phyloP scores from a whole-genome alignment of 2,888 invertebrate genomes.

The Lasioglossum lativentre region DNA sequence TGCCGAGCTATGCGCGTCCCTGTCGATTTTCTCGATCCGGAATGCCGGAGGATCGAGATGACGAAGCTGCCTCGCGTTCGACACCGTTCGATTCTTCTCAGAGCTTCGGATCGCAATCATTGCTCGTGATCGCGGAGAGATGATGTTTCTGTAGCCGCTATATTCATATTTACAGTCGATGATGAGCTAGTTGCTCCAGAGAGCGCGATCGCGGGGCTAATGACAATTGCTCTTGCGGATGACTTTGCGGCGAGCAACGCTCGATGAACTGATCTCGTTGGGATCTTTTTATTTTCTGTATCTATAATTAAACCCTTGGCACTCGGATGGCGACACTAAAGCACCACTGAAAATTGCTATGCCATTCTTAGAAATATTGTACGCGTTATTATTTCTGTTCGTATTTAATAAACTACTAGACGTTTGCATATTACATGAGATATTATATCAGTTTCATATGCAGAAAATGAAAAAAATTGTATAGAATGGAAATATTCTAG shows the following conservation, averaged over 20 bases:
- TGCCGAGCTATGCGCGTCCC: conserved; percentile 37
- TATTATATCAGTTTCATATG: too few relatives aligned
- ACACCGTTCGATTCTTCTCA: background rate
- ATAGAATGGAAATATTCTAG: too few relatives aligned
- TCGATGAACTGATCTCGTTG: background rate
- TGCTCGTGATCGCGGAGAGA: background rate
- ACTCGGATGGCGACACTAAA: too few relatives aligned
- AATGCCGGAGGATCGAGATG: conserved; percentile 23
- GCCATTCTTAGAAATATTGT: too few relatives aligned
- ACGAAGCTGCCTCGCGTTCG: background rate
- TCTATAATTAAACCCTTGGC: too few relatives aligned
- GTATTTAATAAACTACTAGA: too few relatives aligned
- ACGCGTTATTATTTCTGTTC: too few relatives aligned
- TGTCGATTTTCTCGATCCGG: conserved; percentile 14
- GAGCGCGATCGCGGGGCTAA: background rate
- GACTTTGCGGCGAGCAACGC: background rate
- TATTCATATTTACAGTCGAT: background rate
- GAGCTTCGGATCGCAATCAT: background rate
- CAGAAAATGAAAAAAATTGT: too few relatives aligned
- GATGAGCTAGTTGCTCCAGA: background rate
- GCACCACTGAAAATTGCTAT: too few relatives aligned
- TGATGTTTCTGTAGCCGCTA: background rate
- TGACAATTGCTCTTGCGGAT: background rate
- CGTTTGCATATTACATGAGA: too few relatives aligned
- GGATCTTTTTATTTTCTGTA: background rate